Conservation (phyloP, 2,888 invertebrate genomes). For the Kryphioiulus occultus region DNA sequence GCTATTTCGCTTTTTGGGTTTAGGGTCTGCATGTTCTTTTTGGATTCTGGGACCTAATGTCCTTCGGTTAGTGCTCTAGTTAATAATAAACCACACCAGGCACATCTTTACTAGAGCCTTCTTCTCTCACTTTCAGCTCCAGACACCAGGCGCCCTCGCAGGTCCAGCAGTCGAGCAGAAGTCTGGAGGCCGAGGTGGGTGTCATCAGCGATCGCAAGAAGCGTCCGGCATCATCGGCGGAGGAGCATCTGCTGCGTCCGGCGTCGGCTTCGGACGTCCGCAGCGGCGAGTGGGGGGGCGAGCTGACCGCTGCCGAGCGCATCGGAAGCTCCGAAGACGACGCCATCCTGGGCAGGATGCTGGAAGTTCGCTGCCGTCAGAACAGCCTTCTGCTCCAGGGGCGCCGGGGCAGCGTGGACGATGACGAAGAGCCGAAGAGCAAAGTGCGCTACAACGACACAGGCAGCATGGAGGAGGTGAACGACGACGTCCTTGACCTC, state of each 20-base stretch:
- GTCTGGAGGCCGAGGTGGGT: conserved; percentile 9
- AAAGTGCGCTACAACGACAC: conserved; percentile 65
- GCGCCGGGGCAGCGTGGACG: conserved; percentile 55
- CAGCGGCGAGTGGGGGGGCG: conserved; percentile 1
- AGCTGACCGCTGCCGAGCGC: not conserved
- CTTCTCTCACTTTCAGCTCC: not conserved
- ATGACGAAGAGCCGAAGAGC: conserved; percentile 58
- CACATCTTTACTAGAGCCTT: not conserved
- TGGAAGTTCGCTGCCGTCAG: conserved; percentile 52
- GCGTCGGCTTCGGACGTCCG: conserved; percentile 47
- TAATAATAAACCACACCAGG: not conserved
- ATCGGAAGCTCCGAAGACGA: conserved; percentile 56
- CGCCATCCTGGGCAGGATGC: conserved; percentile 54
- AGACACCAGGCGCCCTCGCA: not conserved
- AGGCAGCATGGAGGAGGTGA: conserved; percentile 65
- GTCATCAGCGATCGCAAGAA: conserved; percentile 37
- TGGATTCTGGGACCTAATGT: too few species aligned
- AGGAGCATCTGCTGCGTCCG: conserved; percentile 35
- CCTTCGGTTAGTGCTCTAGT: too few species aligned
- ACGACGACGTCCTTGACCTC: conserved; percentile 57
- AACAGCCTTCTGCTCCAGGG: conserved; percentile 53
- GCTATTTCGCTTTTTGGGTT: too few species aligned
- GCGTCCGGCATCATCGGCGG: conserved; percentile 15
- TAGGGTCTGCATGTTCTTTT: too few species aligned
- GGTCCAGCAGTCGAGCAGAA: conserved; percentile 32